Conservation (phyloP, 2,888 invertebrate species). For the Apotomis capreana region DNA sequence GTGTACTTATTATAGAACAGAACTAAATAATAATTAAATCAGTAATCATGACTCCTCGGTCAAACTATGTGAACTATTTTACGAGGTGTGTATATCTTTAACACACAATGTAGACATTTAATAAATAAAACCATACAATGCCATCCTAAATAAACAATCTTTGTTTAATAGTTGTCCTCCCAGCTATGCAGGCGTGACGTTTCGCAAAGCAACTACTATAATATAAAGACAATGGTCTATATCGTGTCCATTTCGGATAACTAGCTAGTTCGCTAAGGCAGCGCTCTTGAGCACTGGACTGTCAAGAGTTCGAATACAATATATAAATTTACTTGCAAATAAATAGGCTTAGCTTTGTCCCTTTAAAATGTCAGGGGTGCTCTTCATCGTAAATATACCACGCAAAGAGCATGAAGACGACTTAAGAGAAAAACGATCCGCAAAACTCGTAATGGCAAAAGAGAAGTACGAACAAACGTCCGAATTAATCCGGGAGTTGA, state of each 20-base stretch:
- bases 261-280: slow-evolving; percentile 5
- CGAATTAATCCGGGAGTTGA: slow-evolving; percentile 55
- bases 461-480: slow-evolving; percentile 53
- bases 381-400: slow-evolving; percentile 84
- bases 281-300: slow-evolving; percentile 3
- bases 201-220: slow-evolving; percentile 41
- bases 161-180: slow-evolving; percentile 48
- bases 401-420: slow-evolving; percentile 76
- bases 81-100: too few relatives aligned
- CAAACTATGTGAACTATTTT: too few relatives aligned
- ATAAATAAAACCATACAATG: too few relatives aligned
- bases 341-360: not conserved
- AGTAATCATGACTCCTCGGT: too few relatives aligned
- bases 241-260: slow-evolving; percentile 24
- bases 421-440: slow-evolving; percentile 50
- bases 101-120: too few relatives aligned
- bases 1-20: too few relatives aligned
- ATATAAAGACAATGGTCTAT: slow-evolving; percentile 38
- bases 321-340: not conserved
- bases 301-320: not conserved
- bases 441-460: slow-evolving; percentile 50
- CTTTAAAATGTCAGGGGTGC: slow-evolving; percentile 79
- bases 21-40: too few relatives aligned
- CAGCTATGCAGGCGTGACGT: slow-evolving; percentile 41
- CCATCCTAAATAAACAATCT: too few relatives aligned